A percentile compares a stretch with the other conserved stretches of the same genome.
These are phyloP conservation scores for Tapera naevia DNA, from an alignment of 2,797 vertebrate genomes.

Conservation along the genomic window DNA sequence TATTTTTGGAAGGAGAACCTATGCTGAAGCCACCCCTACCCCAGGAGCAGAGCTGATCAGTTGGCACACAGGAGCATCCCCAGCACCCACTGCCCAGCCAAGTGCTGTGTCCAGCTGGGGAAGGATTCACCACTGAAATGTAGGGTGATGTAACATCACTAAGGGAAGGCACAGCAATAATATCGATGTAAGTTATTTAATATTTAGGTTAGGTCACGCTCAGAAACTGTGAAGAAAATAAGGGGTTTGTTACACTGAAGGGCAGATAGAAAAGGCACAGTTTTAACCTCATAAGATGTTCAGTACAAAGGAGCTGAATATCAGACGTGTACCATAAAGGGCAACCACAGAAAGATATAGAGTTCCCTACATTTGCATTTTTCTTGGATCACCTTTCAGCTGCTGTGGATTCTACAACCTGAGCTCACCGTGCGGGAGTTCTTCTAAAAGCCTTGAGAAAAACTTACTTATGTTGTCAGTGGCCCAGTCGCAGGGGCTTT, in stretches of 20 bases:
- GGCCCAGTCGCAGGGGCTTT: fast-evolving
- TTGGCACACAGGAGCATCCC: neutral
- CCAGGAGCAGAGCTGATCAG: neutral
- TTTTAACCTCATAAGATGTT: neutral
- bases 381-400: neutral
- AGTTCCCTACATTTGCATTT: neutral
- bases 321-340: neutral
- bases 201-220: neutral
- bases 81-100: neutral
- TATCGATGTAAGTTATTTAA: neutral
- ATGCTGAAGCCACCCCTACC: neutral
- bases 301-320: neutral
- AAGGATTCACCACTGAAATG: neutral
- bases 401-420: neutral
- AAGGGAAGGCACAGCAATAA: neutral
- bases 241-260: neutral
- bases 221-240: neutral
- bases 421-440: neutral
- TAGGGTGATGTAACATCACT: neutral
- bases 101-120: neutral
- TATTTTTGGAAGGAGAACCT: neutral
- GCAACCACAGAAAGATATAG: neutral
- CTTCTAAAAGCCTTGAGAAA: neutral
- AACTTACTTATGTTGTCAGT: neutral
- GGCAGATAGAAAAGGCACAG: neutral